These are phyloP conservation scores for Anthophora plumipes DNA, from an alignment of 2,888 invertebrate genomes.

Conservation along the genomic window DNA sequence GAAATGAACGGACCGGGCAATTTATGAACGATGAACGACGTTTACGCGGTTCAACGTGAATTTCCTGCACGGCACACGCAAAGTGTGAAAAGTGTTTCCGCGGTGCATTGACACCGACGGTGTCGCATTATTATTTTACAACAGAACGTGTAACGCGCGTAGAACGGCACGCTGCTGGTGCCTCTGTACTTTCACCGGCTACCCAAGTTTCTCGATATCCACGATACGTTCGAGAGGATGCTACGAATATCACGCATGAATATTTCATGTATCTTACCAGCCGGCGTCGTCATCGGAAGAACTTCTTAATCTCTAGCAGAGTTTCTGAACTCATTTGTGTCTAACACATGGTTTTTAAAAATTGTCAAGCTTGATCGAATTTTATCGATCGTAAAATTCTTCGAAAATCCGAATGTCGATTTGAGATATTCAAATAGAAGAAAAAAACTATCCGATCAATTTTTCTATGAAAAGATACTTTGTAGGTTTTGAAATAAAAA, in stretches of 20 bases:
- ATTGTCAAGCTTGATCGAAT: neutral
- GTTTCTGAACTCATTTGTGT: neutral
- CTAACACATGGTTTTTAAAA: neutral
- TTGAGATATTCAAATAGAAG: neutral
- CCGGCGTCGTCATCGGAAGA: neutral
- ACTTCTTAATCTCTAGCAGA: constrained; percentile 28
- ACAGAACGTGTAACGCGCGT: constrained; percentile 24
- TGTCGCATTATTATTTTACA: constrained; percentile 51
- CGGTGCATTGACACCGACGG: constrained; percentile 35
- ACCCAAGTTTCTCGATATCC: constrained; percentile 61
- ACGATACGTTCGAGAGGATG: constrained; percentile 51
- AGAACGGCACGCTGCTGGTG: constrained; percentile 37
- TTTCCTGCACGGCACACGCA: neutral
- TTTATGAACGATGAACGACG: neutral
- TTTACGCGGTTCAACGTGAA: neutral
- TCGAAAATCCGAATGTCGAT: neutral
- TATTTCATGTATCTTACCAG: constrained; percentile 45
- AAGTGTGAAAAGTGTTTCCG: constrained; percentile 31
- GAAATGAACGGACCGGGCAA: neutral
- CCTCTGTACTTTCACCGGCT: constrained; percentile 70
- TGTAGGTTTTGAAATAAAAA: too few species aligned
- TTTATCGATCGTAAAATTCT: neutral
- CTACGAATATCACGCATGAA: constrained; percentile 52
- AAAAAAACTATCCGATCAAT: too few species aligned
- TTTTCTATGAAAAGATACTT: too few species aligned